A percentile compares a stretch with the other conserved stretches of the same genome.
These are phyloP conservation scores for Penaeus monodon DNA, from an alignment of 2,888 invertebrate genomes.

Conservation along the genomic window DNA sequence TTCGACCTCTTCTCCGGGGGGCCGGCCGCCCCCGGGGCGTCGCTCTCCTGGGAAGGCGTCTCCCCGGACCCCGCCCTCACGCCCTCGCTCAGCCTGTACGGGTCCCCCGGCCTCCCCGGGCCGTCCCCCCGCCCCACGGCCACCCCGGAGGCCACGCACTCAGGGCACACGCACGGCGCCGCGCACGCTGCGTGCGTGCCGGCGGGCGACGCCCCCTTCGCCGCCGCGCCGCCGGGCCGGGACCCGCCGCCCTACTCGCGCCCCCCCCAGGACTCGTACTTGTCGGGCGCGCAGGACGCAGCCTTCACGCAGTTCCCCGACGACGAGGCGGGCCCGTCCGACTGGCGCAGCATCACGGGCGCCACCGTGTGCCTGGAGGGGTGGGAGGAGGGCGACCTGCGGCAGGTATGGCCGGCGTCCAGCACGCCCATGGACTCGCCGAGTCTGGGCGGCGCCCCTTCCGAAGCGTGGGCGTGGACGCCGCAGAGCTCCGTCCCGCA, in stretches of 20 bases:
- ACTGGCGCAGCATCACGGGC: constrained; percentile 44
- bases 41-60: constrained; percentile 31
- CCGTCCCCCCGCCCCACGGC: constrained; percentile 33
- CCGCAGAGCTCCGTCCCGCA: constrained; percentile 7
- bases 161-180: not conserved
- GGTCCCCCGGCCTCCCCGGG: constrained; percentile 32
- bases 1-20: not conserved
- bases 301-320: constrained; percentile 15
- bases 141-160: constrained; percentile 24
- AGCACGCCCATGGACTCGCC: not conserved
- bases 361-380: constrained; percentile 41
- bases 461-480: constrained; percentile 30
- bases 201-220: constrained; percentile 16
- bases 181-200: constrained; percentile 21
- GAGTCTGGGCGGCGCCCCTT: not conserved
- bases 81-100: constrained; percentile 36
- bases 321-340: constrained; percentile 25
- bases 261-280: constrained; percentile 1
- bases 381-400: constrained; percentile 30
- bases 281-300: not conserved
- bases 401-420: constrained; percentile 23
- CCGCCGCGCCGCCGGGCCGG: constrained; percentile 5
- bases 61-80: constrained; percentile 43
- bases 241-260: constrained; percentile 26
- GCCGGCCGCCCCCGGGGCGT: not conserved